Conservation (phyloP, 2,888 invertebrate species). For the Aspidapion aeneum region DNA sequence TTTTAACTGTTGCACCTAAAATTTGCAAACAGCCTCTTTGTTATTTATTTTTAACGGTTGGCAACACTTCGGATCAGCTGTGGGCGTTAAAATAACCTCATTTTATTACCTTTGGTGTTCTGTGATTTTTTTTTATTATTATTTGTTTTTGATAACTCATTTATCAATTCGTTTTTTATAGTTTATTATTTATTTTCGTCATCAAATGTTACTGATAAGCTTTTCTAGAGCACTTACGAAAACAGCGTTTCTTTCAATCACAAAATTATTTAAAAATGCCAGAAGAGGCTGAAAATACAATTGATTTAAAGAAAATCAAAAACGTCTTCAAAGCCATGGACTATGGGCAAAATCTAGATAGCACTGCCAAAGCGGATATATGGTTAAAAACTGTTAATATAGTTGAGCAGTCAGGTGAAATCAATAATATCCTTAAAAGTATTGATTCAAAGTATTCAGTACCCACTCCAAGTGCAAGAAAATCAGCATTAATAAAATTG, state of each 20-base stretch:
- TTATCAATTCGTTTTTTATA: too few relatives aligned
- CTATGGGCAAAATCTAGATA: slow-evolving; percentile 37
- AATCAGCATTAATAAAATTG: slow-evolving; percentile 40
- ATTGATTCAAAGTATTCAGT: not conserved
- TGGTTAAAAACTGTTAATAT: slow-evolving; percentile 35
- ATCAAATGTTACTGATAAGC: not conserved
- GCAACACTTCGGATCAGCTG: too few relatives aligned
- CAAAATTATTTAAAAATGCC: not conserved
- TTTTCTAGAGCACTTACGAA: not conserved
- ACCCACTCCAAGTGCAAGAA: slow-evolving; percentile 9
- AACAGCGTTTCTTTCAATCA: not conserved
- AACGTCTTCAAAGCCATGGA: slow-evolving; percentile 39
- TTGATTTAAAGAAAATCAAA: slow-evolving; percentile 16
- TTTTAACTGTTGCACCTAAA: too few relatives aligned
- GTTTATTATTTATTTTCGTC: too few relatives aligned
- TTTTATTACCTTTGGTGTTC: too few relatives aligned
- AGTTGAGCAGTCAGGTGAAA: slow-evolving; percentile 26
- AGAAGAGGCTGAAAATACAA: not conserved
- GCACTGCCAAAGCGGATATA: slow-evolving; percentile 32
- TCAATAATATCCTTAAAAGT: slow-evolving; percentile 5
- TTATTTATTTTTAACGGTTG: too few relatives aligned
- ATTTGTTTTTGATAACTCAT: too few relatives aligned
- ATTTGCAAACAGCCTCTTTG: too few relatives aligned
- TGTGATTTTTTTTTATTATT: too few relatives aligned
- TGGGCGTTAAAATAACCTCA: too few relatives aligned